Base-by-base conservation (phyloP, 1,140 invertebrate genomes). In the Plutomurus gul region DNA sequence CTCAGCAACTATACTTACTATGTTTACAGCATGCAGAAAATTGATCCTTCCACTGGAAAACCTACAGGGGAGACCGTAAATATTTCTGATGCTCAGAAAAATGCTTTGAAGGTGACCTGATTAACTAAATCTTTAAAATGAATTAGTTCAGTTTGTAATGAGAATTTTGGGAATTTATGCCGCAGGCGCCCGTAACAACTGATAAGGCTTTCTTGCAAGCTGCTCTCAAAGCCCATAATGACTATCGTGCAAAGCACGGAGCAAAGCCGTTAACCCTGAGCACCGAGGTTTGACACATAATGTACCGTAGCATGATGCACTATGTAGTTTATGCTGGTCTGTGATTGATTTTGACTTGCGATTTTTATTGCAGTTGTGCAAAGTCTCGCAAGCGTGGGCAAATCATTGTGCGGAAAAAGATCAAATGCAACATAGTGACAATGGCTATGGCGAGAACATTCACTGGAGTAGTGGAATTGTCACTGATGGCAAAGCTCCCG, bases 161-260 rank as follows among this genome's bases (percentile, higher is more conserved):
- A 13, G 16, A 30, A 16, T 20, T 20, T 13, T 72, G 16, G 36
- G 7, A 25, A 22, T 72, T 40, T 47, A 49, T 36, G 25, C 4
- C 16, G 4, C 39, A 83, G 79, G 79, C 18, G 16, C 30, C 43
- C 7, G 76, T 83, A 4, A 84, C 77, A 20, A 78, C 80, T 11
- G 86, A 88, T 60, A 82, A 87, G 81, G 87, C 83, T 85, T 93
- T 89, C 89, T 89, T 87, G 84, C 87, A 86, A 85, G 91, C 89
- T 83, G 91, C 88, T 84, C 87, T 95, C 74, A 87, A 91, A 60
- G 88, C 91, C 25, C 94, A 95, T 85, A 96, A 96, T 85, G 91
- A 92, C 65, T 94, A 93, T 84, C 88, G 95, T 81, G 87, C 87
- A 81, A 92, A 91, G 83, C 94, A 96, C 86, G 90, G 90, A 60